phyloP scores from a whole-genome alignment of 2,797 vertebrate genomes.

The Etheostoma nigrum region DNA sequence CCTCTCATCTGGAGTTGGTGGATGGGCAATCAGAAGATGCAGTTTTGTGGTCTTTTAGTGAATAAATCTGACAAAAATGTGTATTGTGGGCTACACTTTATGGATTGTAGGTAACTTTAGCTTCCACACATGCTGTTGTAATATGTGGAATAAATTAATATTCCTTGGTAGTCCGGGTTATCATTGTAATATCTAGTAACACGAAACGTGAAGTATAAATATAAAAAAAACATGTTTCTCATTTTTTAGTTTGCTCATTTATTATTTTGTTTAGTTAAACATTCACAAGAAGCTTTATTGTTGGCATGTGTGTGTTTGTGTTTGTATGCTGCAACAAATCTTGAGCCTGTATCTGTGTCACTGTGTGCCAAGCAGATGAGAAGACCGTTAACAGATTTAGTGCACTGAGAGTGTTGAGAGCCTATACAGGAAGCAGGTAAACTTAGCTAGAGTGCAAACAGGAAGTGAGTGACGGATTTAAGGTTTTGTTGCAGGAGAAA shows the following conservation, averaged over 20 bases:
- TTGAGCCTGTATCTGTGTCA: conserved; percentile 56
- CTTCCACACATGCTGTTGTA: no score
- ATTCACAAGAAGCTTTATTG: conserved; percentile 7
- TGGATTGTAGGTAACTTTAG: no score
- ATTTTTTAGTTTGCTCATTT: not conserved
- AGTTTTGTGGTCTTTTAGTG: not conserved
- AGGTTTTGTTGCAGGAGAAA: conserved; percentile 60
- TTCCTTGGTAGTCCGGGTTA: no score
- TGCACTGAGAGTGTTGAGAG: conserved; percentile 48
- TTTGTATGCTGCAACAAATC: conserved; percentile 26
- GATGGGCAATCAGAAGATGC: not conserved
- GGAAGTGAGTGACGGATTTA: conserved; percentile 79
- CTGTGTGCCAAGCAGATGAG: conserved; percentile 72
- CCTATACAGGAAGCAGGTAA: conserved; percentile 77
- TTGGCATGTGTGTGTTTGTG: conserved; percentile 5
- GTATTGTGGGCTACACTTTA: not conserved
- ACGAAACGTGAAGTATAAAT: no score
- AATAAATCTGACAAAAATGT: not conserved
- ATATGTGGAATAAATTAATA: no score
- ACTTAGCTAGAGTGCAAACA: conserved; percentile 71
- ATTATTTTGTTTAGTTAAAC: conserved; percentile 16
- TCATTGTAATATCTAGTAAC: no score
- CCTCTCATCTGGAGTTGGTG: not conserved
- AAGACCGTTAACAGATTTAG: conserved; percentile 57
- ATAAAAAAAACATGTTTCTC: not conserved